Conservation (phyloP, 2,113 vertebrate genomes). For the Mormyrus lacerda region DNA sequence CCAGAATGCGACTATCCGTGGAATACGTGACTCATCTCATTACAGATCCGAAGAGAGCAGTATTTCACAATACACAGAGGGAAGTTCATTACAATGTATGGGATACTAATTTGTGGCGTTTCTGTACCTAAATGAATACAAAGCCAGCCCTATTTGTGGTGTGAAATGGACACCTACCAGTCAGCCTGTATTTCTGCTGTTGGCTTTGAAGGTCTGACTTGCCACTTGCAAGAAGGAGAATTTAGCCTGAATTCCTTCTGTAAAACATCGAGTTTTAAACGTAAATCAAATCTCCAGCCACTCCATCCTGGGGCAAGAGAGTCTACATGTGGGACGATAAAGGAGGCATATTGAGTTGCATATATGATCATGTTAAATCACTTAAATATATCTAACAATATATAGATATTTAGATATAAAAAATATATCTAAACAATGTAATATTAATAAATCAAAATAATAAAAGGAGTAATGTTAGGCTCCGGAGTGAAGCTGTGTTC, state of each 20-base stretch:
- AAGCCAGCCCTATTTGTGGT: neutral
- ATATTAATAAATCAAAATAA: neutral
- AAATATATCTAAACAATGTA: neutral
- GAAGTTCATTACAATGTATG: neutral
- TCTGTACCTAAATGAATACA: neutral
- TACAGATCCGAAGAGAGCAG: neutral
- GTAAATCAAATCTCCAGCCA: neutral
- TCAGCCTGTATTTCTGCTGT: neutral
- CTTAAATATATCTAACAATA: neutral
- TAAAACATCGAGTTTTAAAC: neutral
- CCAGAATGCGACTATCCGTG: neutral
- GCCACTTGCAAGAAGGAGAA: neutral
- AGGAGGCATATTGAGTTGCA: no score
- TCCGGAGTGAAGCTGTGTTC: neutral
- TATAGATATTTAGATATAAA: no score
- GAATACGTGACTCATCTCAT: neutral
- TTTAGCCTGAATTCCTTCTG: neutral
- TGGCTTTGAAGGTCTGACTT: neutral
- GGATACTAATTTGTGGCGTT: neutral
- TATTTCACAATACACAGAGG: neutral
- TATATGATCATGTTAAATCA: no score
- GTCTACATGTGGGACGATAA: no score
- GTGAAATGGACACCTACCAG: neutral
- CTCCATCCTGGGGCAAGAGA: no score
- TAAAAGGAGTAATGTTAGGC: neutral